Base-by-base conservation (phyloP, 2,113 vertebrate genomes). In the Charadrius vociferus region DNA sequence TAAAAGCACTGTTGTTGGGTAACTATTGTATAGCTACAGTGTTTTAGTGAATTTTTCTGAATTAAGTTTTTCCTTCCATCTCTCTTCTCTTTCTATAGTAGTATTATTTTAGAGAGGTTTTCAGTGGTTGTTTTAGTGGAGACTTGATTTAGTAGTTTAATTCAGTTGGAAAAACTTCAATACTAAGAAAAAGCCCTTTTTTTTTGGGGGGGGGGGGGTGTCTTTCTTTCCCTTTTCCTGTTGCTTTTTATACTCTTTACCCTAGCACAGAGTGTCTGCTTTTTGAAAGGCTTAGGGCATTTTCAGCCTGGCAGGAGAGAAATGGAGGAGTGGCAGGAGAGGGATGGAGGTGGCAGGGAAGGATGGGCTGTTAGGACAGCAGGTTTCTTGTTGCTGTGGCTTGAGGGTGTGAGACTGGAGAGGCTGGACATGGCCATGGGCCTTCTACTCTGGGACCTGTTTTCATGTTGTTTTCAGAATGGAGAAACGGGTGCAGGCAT, bases 1-100 rank as follows among this genome's bases (percentile, higher is more conserved):
- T 81, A 71, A 88, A 91, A 74, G 41, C 36, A 30, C 9, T 16
- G 36, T 59, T 74, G 22, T n/a, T 36, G 26, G 41, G 8, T 61
- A 68, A 53, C 16, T 81, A 24, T 53, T 70, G 10, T 59, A n/a
- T 50, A 71, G 63, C 59, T 87, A 47, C 27, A 29, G 21, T 56
- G 72, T 32, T 82, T 90, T 73, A 66, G 32, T 81, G 50, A 87
- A 39, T 81, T 86, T 92, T 83, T 78, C 37, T 78, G 55, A 89
- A 47, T 78, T 50, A 79, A 77, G 39, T 77, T 67, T 4, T 63
- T 94, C 26, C 15, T 74, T 84, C 16, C 10, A 81, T 15, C 14
- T 32, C 7, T 80, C 36, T 72, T 58, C 14, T 15, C 20, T 83
- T 91, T 91, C 32, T 56, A 3, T 16, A 30, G 43, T 16, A 70